Evolutionary conservation across 2,113 vertebrate species (phyloP).

Genomic region (Eidolon helvum): DNA sequence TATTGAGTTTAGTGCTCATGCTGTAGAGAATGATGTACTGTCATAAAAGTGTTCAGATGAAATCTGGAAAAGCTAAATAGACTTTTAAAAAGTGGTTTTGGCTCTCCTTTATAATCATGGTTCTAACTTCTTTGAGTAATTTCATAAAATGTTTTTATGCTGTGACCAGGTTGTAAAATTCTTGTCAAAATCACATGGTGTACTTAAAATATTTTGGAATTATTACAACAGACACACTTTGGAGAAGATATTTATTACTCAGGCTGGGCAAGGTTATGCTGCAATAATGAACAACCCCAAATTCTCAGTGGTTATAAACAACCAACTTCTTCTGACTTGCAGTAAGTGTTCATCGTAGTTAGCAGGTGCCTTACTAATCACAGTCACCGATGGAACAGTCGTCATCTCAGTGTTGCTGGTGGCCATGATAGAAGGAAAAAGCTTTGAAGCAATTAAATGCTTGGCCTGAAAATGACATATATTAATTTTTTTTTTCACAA

Average conservation of each 20-base stretch:
- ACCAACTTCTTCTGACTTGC: background rate
- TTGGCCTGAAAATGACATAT: background rate
- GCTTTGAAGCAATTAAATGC: background rate
- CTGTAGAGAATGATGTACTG: background rate
- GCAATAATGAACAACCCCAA: background rate
- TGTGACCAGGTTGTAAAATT: background rate
- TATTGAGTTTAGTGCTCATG: constrained; percentile 38
- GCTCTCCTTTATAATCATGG: background rate
- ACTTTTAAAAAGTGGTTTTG: background rate
- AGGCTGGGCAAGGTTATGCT: background rate
- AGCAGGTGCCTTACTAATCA: background rate
- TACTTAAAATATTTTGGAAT: constrained; percentile 5
- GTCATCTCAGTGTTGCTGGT: background rate
- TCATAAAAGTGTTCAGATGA: background rate
- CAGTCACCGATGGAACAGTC: background rate
- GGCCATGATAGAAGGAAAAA: background rate
- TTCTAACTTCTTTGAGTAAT: constrained; percentile 18
- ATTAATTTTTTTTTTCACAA: background rate
- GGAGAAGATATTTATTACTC: background rate
- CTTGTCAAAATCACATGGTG: background rate
- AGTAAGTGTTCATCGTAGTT: rapidly evolving
- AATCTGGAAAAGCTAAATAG: background rate
- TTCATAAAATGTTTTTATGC: background rate
- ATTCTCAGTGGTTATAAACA: background rate
- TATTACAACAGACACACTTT: background rate